A percentile compares a stretch with the other conserved stretches of the same genome.
These are phyloP conservation scores for Neopipo cinnamomea DNA, from an alignment of 2,113 vertebrate genomes.

Conservation along the genomic window DNA sequence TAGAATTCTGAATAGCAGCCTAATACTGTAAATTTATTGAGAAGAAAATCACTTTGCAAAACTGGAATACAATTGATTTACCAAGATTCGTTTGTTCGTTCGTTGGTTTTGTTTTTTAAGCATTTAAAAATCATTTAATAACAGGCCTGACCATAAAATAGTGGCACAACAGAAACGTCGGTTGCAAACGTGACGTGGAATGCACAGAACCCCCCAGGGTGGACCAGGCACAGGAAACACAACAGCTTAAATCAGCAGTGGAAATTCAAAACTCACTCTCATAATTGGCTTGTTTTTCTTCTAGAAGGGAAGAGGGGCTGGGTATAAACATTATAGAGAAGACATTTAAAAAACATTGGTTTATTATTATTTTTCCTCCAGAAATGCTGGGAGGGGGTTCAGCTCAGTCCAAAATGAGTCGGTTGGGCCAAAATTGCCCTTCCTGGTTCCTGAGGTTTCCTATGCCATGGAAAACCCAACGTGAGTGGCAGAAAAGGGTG, in stretches of 20 bases:
- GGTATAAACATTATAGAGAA: background rate
- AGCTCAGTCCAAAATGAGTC: background rate
- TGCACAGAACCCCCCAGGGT: slow-evolving; percentile 6
- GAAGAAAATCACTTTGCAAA: slow-evolving; percentile 31
- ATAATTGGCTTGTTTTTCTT: background rate
- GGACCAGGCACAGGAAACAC: background rate
- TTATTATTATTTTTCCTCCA: background rate
- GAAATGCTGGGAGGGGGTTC: background rate
- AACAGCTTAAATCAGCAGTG: slow-evolving; percentile 2
- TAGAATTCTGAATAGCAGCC: background rate
- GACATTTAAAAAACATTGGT: background rate
- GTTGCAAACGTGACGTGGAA: slow-evolving; percentile 25
- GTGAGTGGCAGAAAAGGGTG: background rate
- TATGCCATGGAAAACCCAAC: background rate
- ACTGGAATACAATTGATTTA: slow-evolving; percentile 57
- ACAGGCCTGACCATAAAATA: slow-evolving; percentile 17
- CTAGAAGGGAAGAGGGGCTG: background rate
- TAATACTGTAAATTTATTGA: background rate
- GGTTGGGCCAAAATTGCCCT: background rate
- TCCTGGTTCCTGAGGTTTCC: background rate
- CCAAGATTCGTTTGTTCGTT: background rate
- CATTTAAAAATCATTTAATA: slow-evolving; percentile 42
- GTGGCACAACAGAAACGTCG: background rate
- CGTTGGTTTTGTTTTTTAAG: background rate
- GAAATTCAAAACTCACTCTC: background rate